A percentile compares a stretch with the other conserved stretches of the same genome.
phyloP scores from a whole-genome alignment of 2,888 invertebrate species.

The Limenitis arthemis region DNA sequence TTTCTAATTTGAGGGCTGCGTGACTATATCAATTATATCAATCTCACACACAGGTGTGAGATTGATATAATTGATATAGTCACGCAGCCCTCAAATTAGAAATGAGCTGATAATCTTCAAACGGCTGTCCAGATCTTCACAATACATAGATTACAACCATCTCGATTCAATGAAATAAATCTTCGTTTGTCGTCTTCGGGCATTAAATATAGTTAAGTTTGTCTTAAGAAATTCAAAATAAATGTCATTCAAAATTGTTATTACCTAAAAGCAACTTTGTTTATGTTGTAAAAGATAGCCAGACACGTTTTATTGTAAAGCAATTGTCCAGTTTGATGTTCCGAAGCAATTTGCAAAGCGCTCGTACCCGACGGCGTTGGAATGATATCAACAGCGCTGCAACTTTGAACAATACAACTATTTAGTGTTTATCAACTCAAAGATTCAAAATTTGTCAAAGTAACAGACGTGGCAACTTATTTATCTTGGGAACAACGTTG shows the following conservation, averaged over 20 bases:
- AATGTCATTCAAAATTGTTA: neutral
- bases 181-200: too few relatives aligned
- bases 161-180: too few relatives aligned
- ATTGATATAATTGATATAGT: neutral
- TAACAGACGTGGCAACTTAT: conserved; percentile 11
- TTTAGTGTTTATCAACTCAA: conserved; percentile 25
- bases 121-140: too few relatives aligned
- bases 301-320: conserved; percentile 19
- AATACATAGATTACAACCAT: too few relatives aligned
- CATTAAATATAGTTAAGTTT: too few relatives aligned
- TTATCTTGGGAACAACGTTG: neutral
- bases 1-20: too few relatives aligned
- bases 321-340: conserved; percentile 21
- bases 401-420: conserved; percentile 20
- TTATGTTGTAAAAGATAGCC: conserved; percentile 1
- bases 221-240: neutral
- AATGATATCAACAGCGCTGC: conserved; percentile 30
- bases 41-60: too few relatives aligned
- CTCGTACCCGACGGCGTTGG: conserved; percentile 39
- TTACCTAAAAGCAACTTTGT: neutral
- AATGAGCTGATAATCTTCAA: too few relatives aligned
- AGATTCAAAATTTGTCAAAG: conserved; percentile 16
- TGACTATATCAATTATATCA: too few relatives aligned
- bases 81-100: too few relatives aligned
- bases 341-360: conserved; percentile 30